A percentile compares a stretch with the other conserved stretches of the same genome.
phyloP scores from a whole-genome alignment of 2,113 vertebrate genomes.

The Petrocephalus microphthalmus region DNA sequence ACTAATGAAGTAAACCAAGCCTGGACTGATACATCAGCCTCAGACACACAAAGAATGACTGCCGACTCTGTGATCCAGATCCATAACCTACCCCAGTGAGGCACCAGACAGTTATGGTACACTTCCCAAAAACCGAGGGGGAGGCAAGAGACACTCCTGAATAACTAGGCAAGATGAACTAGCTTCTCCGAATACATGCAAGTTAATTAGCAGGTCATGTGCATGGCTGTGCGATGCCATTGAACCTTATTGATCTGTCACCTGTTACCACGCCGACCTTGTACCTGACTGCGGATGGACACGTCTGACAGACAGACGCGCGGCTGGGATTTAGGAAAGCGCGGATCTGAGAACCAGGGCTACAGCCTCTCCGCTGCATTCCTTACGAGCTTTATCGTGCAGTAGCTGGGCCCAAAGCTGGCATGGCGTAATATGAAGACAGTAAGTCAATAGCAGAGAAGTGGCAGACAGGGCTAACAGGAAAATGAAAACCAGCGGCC shows the following conservation, averaged over 20 bases:
- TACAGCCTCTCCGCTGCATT: constrained; percentile 24
- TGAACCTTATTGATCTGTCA: background rate
- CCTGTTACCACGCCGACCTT: background rate
- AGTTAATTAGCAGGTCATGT: background rate
- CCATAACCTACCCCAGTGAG: background rate
- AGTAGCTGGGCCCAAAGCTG: constrained; percentile 38
- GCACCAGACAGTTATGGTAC: background rate
- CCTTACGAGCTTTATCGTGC: constrained; percentile 50
- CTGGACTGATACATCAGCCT: background rate
- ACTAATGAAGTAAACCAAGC: background rate
- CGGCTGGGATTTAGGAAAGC: background rate
- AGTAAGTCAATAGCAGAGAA: constrained; percentile 54
- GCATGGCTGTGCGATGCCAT: background rate
- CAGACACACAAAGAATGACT: background rate
- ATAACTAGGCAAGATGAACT: background rate
- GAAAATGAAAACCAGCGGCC: constrained; percentile 40
- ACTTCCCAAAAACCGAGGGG: background rate
- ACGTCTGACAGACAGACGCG: background rate
- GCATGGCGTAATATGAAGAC: constrained; percentile 53
- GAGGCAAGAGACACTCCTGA: constrained; percentile 7
- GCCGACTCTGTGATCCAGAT: constrained; percentile 5
- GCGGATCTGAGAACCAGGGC: constrained; percentile 14
- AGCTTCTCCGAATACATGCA: background rate
- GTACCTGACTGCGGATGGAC: background rate
- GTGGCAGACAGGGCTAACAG: constrained; percentile 42